Evolutionary conservation across 2,113 vertebrate genomes (phyloP).

Genomic region (Tragelaphus imberbis): DNA sequence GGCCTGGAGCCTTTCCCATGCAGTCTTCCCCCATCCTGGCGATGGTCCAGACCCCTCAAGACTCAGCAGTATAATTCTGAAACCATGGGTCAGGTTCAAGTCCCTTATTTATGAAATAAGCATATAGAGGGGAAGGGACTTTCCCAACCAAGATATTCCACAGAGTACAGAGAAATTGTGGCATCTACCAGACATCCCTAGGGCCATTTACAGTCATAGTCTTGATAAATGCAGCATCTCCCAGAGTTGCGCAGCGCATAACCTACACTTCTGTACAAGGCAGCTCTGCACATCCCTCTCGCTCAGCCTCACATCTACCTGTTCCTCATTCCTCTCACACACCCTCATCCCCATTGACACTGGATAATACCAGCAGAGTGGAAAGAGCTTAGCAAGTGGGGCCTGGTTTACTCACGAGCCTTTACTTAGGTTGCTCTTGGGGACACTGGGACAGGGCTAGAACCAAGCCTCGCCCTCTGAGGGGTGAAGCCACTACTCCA

Average conservation of each 20-base stretch:
- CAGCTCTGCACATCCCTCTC: not conserved
- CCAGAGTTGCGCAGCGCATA: not conserved
- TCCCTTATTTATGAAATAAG: slow-evolving; percentile 14
- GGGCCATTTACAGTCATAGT: not conserved
- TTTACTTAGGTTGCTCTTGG: not conserved
- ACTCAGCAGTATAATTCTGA: not conserved
- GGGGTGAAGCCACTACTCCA: not conserved
- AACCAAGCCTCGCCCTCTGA: not conserved
- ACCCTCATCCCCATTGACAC: not conserved
- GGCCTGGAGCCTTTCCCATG: not conserved
- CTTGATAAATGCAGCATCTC: not conserved
- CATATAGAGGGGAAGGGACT: not conserved
- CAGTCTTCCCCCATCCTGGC: not conserved
- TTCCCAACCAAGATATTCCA: not conserved
- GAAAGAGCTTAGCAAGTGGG: not conserved
- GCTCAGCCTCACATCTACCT: not conserved
- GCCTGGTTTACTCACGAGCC: not conserved
- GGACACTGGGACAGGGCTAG: not conserved
- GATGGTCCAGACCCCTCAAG: not conserved
- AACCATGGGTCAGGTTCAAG: not conserved
- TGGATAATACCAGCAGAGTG: not conserved
- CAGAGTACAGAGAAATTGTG: not conserved
- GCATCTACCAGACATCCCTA: not conserved
- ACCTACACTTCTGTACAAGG: not conserved
- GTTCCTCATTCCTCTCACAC: not conserved